phyloP scores from a whole-genome alignment of 2,113 vertebrate species.

The Notarius lentiginosus region DNA sequence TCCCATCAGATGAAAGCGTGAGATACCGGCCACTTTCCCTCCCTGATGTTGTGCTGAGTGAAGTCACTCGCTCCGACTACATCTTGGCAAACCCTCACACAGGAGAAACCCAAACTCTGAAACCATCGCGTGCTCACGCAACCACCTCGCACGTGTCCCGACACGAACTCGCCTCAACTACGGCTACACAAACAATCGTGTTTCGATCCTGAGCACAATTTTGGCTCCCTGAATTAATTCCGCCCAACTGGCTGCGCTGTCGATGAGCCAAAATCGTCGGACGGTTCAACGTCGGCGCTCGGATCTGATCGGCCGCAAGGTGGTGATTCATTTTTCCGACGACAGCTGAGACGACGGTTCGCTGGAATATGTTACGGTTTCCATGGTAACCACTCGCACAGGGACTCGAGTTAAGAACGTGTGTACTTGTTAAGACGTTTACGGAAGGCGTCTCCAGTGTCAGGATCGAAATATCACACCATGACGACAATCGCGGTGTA shows the following conservation, averaged over 20 bases:
- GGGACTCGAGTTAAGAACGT: not conserved
- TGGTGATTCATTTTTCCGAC: not conserved
- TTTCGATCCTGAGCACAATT: not conserved
- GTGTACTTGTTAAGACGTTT: not conserved
- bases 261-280: not conserved
- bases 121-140: not conserved
- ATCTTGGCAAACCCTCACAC: not conserved
- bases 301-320: not conserved
- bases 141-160: not conserved
- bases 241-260: too few species aligned
- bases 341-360: not conserved
- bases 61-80: not conserved
- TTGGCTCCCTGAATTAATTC: not conserved
- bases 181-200: not conserved
- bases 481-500: too few species aligned
- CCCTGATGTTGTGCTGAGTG: conserved; percentile 24
- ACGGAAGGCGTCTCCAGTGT: too few species aligned
- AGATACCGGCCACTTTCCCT: conserved; percentile 47
- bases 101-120: not conserved
- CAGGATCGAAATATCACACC: too few species aligned
- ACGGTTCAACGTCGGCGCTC: not conserved
- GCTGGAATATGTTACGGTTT: not conserved
- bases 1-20: conserved; percentile 56
- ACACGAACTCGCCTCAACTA: too few species aligned
- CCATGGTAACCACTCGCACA: not conserved